Evolutionary conservation across 2,888 invertebrate genomes (phyloP).

Genomic region (Petrophora chlorosata): DNA sequence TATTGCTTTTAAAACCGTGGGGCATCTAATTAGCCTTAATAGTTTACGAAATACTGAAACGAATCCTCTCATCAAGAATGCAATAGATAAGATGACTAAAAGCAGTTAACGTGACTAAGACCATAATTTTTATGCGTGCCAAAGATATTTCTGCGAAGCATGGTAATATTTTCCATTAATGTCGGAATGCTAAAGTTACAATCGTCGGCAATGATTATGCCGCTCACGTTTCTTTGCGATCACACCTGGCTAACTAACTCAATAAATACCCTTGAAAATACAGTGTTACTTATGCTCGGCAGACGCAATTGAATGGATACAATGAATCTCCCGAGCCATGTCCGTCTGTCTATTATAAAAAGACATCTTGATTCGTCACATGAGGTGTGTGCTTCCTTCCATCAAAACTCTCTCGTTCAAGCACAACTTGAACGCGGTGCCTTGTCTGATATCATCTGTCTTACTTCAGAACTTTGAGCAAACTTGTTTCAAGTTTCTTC

Average conservation of each 20-base stretch:
- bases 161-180: constrained; percentile 5
- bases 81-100: too few species aligned
- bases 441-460: constrained; percentile 24
- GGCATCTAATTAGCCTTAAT: too few species aligned
- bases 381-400: too few species aligned
- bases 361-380: neutral
- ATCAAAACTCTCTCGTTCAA: neutral
- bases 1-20: too few species aligned
- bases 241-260: constrained; percentile 31
- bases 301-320: constrained; percentile 6
- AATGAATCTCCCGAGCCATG: constrained; percentile 1
- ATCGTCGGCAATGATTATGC: constrained; percentile 27
- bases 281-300: constrained; percentile 2
- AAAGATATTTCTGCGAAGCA: neutral
- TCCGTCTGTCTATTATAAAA: neutral
- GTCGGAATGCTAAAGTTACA: constrained; percentile 21
- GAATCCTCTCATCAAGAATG: too few species aligned
- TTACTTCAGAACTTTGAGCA: neutral
- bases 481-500: neutral
- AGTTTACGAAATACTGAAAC: too few species aligned
- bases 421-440: too few species aligned
- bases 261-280: constrained; percentile 3
- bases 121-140: too few species aligned
- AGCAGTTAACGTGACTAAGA: too few species aligned
- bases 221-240: constrained; percentile 38